Conservation (phyloP, 1,140 invertebrate species). For the Drosophila azteca region DNA sequence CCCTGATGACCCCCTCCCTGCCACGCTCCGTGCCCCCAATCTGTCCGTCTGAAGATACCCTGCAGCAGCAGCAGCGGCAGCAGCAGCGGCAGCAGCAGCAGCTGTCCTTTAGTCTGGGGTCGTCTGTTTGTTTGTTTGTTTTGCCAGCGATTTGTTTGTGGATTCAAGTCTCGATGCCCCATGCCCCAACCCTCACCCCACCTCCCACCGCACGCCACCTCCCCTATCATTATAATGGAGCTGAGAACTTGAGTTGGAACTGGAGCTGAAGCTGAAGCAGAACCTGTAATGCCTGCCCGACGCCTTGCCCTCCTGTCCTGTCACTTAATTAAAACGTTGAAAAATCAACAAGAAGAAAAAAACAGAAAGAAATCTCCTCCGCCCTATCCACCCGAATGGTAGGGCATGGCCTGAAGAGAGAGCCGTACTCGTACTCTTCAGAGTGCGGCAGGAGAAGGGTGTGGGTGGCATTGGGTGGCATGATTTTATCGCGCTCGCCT, state of each 20-base stretch:
- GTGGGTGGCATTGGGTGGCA: conserved; percentile 1
- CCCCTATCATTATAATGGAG: conserved; percentile 47
- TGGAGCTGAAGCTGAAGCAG: conserved; percentile 26
- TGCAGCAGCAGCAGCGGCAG: too few species aligned
- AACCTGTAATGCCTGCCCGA: background rate
- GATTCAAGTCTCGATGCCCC: conserved; percentile 58
- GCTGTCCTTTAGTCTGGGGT: conserved; percentile 21
- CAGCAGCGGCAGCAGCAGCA: background rate
- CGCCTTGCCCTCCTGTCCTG: conserved; percentile 34
- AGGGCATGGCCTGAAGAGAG: conserved; percentile 46
- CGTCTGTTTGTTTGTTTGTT: conserved; percentile 48
- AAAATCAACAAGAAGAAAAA: conserved; percentile 67
- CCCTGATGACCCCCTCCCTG: conserved; percentile 12
- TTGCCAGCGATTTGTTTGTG: conserved; percentile 73
- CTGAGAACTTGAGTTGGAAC: conserved; percentile 51
- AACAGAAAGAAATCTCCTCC: conserved; percentile 14
- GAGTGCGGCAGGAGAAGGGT: conserved; percentile 24
- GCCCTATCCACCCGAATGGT: conserved; percentile 19
- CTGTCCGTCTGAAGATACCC: too few species aligned
- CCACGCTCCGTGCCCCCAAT: background rate
- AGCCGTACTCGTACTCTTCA: conserved; percentile 12
- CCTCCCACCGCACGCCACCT: conserved; percentile 3
- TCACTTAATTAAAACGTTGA: conserved; percentile 81
- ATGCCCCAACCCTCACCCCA: conserved; percentile 14
- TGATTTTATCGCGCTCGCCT: conserved; percentile 72